Evolutionary conservation across 2,888 invertebrate species (phyloP).

Genomic region (Idaea biselata): DNA sequence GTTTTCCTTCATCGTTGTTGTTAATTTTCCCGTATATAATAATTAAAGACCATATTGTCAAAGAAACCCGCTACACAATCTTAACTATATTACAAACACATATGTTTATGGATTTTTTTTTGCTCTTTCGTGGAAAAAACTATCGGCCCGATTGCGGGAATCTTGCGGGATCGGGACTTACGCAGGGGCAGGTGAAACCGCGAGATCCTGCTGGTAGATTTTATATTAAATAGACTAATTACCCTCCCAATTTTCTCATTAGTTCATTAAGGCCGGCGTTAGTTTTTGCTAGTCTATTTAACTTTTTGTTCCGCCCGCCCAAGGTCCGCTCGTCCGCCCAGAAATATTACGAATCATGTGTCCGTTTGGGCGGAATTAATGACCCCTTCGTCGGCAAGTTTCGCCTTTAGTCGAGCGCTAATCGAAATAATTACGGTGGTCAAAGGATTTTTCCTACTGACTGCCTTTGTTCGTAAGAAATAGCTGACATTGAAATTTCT

Average conservation of each 20-base stretch:
- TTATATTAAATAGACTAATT: not conserved
- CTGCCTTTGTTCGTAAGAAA: not conserved
- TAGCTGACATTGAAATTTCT: not conserved
- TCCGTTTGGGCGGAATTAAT: constrained; percentile 1
- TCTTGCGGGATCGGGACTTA: too few species aligned
- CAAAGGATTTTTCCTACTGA: not conserved
- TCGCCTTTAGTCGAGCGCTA: not conserved
- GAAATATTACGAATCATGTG: not conserved
- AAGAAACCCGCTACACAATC: too few species aligned
- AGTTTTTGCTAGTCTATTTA: not conserved
- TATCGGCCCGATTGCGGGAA: too few species aligned
- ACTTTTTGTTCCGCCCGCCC: not conserved
- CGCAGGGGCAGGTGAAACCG: too few species aligned
- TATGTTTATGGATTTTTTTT: too few species aligned
- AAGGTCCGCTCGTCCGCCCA: not conserved
- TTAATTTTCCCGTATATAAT: too few species aligned
- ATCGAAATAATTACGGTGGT: not conserved
- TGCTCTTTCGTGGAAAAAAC: too few species aligned
- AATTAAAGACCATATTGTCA: too few species aligned
- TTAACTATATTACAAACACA: too few species aligned
- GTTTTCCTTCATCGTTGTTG: too few species aligned
- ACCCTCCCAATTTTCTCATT: not conserved
- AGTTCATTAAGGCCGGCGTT: not conserved
- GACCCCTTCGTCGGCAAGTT: not conserved
- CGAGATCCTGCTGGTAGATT: not conserved